phyloP scores from a whole-genome alignment of 2,797 vertebrate genomes.

The Enoplosus armatus region DNA sequence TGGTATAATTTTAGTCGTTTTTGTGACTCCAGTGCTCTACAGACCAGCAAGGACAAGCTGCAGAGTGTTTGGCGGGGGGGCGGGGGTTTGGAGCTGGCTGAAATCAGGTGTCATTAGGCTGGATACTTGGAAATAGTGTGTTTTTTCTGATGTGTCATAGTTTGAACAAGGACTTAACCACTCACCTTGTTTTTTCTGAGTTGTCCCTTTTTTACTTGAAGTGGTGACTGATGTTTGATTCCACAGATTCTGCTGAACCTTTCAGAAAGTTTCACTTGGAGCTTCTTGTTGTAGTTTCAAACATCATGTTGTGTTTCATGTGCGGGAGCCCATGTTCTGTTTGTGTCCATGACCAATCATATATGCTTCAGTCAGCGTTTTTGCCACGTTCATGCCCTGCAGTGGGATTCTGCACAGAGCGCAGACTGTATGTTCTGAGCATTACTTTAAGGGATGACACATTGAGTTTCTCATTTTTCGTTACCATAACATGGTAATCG shows the following conservation, averaged over 20 bases:
- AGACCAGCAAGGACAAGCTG: conserved; percentile 39
- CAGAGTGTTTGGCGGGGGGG: conserved; percentile 19
- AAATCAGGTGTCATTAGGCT: conserved; percentile 15
- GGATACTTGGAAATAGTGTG: conserved; percentile 29
- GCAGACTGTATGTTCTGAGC: background rate
- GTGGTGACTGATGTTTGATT: conserved; percentile 18
- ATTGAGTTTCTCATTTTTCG: background rate
- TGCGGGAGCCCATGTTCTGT: background rate
- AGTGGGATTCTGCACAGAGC: background rate
- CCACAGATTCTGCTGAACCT: background rate
- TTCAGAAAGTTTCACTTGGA: conserved; percentile 4
- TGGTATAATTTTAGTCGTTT: conserved; percentile 19
- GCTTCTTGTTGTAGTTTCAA: conserved; percentile 8
- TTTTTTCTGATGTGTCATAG: conserved; percentile 38
- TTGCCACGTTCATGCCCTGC: background rate
- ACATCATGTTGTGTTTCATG: conserved; percentile 19
- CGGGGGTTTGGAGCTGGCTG: conserved; percentile 18
- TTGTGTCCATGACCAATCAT: conserved; percentile 31
- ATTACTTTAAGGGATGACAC: background rate
- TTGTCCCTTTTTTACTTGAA: conserved; percentile 73
- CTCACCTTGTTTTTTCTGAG: conserved; percentile 30
- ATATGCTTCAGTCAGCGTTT: conserved; percentile 40
- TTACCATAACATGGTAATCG: background rate
- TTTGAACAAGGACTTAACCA: conserved; percentile 44
- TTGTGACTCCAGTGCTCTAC: conserved; percentile 23